Percentiles rank a stretch among this genome's conserved stretches.
These are phyloP conservation scores for Alcedo atthis DNA, from an alignment of 2,797 vertebrate species.

Conservation along the genomic window DNA sequence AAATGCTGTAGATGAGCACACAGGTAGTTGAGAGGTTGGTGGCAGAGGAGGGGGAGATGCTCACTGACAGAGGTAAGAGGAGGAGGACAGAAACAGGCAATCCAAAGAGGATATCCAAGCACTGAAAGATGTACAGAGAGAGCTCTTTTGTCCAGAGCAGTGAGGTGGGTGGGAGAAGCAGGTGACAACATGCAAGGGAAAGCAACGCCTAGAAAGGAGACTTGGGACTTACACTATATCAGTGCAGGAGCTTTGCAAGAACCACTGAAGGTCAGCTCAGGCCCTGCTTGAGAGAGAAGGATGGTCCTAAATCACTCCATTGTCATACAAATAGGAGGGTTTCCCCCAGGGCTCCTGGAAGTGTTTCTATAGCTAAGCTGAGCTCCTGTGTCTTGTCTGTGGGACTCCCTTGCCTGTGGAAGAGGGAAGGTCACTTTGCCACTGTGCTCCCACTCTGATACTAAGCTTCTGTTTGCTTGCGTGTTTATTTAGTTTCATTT, in stretches of 20 bases:
- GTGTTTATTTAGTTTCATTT: not conserved
- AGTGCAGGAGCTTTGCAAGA: not conserved
- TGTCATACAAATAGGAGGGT: not conserved
- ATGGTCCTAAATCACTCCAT: not conserved
- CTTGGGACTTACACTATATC: not conserved
- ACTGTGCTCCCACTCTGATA: not conserved
- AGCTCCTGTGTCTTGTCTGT: not conserved
- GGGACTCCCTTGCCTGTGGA: not conserved
- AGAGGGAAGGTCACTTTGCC: not conserved
- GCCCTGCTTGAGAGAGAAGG: not conserved
- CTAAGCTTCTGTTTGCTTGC: not conserved
- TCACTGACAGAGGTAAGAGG: not conserved
- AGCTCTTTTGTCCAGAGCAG: not conserved
- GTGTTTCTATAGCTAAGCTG: not conserved
- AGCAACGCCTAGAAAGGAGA: not conserved
- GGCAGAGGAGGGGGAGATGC: not conserved
- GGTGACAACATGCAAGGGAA: not conserved
- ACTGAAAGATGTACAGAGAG: not conserved
- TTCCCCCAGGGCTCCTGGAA: not conserved
- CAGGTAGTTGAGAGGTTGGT: conserved; percentile 31
- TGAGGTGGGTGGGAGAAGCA: not conserved
- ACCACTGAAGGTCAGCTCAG: not conserved
- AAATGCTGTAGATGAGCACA: conserved; percentile 20
- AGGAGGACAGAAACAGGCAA: not conserved
- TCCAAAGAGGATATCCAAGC: not conserved